A percentile compares a stretch with the other conserved stretches of the same genome.
Conservation (phyloP, 2,888 invertebrate genomes). For the Tetragnatha montana region DNA sequence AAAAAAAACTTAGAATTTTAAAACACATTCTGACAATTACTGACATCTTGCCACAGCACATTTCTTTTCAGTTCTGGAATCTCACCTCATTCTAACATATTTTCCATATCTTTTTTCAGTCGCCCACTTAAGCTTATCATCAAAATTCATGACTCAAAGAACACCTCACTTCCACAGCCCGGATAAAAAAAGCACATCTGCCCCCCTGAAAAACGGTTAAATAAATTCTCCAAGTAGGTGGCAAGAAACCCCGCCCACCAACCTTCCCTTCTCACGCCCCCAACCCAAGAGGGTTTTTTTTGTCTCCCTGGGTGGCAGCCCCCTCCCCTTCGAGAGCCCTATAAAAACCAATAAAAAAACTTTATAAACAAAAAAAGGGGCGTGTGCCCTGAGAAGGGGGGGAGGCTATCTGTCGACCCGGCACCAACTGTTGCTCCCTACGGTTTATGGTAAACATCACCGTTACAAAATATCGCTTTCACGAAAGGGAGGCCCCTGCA, state of each 20-base stretch:
- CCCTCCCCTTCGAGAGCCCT: slow-evolving; percentile 12
- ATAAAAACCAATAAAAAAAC: slow-evolving; percentile 24
- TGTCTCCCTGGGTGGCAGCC: slow-evolving; percentile 56
- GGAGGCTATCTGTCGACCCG: slow-evolving; percentile 12
- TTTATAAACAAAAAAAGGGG: slow-evolving; percentile 33
- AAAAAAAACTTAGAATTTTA: no score
- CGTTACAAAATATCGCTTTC: slow-evolving; percentile 67
- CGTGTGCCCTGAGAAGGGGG: slow-evolving; percentile 57
- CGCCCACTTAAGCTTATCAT: no score
- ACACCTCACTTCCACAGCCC: no score
- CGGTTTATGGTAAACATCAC: slow-evolving; percentile 69
- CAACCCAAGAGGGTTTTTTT: slow-evolving; percentile 48
- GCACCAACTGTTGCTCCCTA: slow-evolving; percentile 60
- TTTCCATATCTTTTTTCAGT: no score
- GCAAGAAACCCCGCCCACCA: neutral
- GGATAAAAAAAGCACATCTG: no score
- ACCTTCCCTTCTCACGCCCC: slow-evolving; percentile 60
- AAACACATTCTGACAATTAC: no score
- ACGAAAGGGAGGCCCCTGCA: slow-evolving; percentile 20
- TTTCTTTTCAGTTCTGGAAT: no score
- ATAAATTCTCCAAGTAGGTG: slow-evolving; percentile 13
- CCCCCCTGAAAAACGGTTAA: no score
- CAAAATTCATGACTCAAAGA: no score
- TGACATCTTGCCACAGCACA: no score
- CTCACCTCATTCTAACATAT: no score